A percentile compares a stretch with the other conserved stretches of the same genome.
Evolutionary conservation across 2,797 vertebrate genomes (phyloP).

Genomic region (Enteromius viviparus): DNA sequence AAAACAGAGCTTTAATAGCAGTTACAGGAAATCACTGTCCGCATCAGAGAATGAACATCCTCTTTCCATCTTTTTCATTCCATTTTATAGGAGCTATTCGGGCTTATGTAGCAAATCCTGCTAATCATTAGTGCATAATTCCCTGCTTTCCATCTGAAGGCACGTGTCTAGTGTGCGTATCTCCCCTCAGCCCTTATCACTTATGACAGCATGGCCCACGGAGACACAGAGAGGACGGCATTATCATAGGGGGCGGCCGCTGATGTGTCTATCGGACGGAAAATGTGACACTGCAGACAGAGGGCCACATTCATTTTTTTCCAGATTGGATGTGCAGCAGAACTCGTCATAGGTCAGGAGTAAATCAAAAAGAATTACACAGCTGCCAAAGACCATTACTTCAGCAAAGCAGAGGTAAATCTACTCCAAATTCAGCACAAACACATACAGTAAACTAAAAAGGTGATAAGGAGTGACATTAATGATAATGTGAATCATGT

Average conservation of each 20-base stretch:
- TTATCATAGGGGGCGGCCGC: slow-evolving; percentile 48
- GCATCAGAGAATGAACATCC: slow-evolving; percentile 3
- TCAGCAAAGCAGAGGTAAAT: slow-evolving; percentile 68
- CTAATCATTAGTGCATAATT: slow-evolving; percentile 41
- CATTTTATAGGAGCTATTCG: slow-evolving; percentile 34
- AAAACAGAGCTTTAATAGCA: not conserved
- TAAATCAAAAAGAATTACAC: slow-evolving; percentile 81
- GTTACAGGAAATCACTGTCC: not conserved
- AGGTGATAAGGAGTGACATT: slow-evolving; percentile 38
- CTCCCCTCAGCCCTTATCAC: slow-evolving; percentile 36
- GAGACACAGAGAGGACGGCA: slow-evolving; percentile 33
- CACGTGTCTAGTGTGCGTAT: slow-evolving; percentile 36
- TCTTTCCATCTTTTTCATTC: not conserved
- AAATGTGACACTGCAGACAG: slow-evolving; percentile 49
- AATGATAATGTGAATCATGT: not conserved
- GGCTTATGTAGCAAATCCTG: slow-evolving; percentile 22
- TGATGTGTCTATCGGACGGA: slow-evolving; percentile 50
- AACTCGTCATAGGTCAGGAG: slow-evolving; percentile 72
- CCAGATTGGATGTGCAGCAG: slow-evolving; percentile 56
- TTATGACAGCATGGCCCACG: slow-evolving; percentile 42
- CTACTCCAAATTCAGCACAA: slow-evolving; percentile 22
- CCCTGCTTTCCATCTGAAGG: slow-evolving; percentile 18
- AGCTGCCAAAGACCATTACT: slow-evolving; percentile 79
- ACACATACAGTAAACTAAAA: slow-evolving; percentile 4
- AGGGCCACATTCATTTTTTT: slow-evolving; percentile 41